Base-by-base conservation (phyloP, 53 echinoderm and acorn worm species). In the Apostichopus leukothele region DNA sequence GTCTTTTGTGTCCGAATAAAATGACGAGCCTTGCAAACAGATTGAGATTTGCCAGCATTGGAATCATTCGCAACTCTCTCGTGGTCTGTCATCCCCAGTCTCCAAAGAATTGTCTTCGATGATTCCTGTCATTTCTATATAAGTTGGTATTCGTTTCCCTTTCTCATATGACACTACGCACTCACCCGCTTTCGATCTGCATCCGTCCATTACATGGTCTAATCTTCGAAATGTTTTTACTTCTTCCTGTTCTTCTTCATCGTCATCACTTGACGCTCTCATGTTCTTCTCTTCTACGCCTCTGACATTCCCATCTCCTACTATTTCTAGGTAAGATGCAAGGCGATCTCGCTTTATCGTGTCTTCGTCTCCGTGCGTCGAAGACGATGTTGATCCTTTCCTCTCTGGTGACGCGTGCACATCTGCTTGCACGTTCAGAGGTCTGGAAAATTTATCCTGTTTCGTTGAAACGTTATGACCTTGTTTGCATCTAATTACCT, bases 401-500 rank as follows among this genome's bases (percentile, higher is more conserved):
- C n/a, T 71, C 20, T 19, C 25, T 12, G 85, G 67, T 9, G 71
- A 85, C 10, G 66, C n/a, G 57, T 85, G 85, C 8, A 85, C 85
- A 10, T 85, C 85, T 50, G 67, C 85, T 39, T 14, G 39, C 12
- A 85, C 85, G 39, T 67, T 85, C 16, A 85, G 85, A 50, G 85
- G 85, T 21, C 9, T 53, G 26, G 14, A 21, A 20, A 7, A 5
- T 5, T n/a, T 13, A 19, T 81, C 81, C 18, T 51, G 18, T 16
- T 54, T 54, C 54, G 39, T 39, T 39, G 39, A 39, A 39, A 39
- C 39, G 39, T 39, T 39, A 39, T 3, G 39, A 39, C 39, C 39
- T 39, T 71, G 71, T 71, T 19, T 19, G 18, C 18, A 71, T 71
- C 71, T 71, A 25, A 25, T 25, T n/a, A 18, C 20, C 18, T 71